A percentile compares a stretch with the other conserved stretches of the same genome.
These are phyloP conservation scores for Ellobius talpinus DNA, from an alignment of 2,113 vertebrate species.

Conservation along the genomic window DNA sequence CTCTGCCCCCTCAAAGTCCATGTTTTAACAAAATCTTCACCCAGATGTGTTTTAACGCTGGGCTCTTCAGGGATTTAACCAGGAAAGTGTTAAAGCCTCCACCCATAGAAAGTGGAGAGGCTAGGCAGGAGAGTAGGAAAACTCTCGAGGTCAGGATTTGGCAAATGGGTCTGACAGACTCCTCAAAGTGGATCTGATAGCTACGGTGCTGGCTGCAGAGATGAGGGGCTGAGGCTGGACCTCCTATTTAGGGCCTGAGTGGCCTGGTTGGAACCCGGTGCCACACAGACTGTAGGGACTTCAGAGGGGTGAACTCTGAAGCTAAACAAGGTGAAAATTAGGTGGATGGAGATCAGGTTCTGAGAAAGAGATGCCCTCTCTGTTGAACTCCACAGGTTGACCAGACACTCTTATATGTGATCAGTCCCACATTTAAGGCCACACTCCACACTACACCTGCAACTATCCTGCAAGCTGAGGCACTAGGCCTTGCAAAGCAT, in stretches of 20 bases:
- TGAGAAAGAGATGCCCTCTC: neutral
- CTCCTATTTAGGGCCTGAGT: neutral
- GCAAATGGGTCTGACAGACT: too few relatives aligned
- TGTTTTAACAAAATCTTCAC: neutral
- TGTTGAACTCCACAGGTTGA: neutral
- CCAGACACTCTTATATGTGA: neutral
- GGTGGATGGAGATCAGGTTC: neutral
- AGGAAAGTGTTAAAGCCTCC: neutral
- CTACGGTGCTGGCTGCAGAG: fast-evolving
- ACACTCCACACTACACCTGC: fast-evolving
- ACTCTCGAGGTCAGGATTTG: too few relatives aligned
- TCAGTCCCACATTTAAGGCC: neutral
- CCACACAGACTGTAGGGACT: fast-evolving
- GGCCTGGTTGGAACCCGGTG: neutral
- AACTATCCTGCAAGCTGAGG: neutral
- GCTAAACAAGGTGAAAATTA: too few relatives aligned
- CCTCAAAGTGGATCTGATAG: too few relatives aligned
- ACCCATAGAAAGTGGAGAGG: neutral
- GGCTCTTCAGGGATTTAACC: neutral
- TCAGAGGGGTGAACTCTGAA: neutral
- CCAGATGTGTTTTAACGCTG: neutral
- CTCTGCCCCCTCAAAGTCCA: neutral
- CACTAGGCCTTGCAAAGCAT: neutral
- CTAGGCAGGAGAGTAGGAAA: neutral
- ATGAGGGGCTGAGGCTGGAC: neutral